A percentile compares a stretch with the other conserved stretches of the same genome.
Conservation (phyloP, 2,113 vertebrate genomes). For the Nycticorax nycticorax region DNA sequence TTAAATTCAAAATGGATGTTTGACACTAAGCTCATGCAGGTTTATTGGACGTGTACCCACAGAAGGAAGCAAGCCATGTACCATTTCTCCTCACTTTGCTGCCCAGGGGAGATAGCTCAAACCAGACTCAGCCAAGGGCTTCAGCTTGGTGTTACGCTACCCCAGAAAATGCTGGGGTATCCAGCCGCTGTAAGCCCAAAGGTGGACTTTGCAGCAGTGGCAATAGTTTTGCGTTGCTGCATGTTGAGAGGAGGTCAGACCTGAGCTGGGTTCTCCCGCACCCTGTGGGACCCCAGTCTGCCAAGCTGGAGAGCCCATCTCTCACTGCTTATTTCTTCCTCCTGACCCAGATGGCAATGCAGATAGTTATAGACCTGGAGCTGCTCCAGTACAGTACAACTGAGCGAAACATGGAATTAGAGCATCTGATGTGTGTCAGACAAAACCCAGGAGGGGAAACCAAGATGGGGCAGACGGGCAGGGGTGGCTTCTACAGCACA, state of each 20-base stretch:
- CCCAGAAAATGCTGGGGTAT: background rate
- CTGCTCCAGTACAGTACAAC: background rate
- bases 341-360: background rate
- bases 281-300: accelerated
- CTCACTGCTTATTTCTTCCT: background rate
- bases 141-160: background rate
- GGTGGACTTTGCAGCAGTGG: background rate
- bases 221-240: background rate
- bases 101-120: background rate
- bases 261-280: background rate
- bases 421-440: background rate
- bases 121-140: background rate
- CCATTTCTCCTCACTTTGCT: background rate
- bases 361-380: background rate
- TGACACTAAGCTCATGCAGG: background rate
- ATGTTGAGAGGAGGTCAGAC: background rate
- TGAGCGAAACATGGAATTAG: background rate
- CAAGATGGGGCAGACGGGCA: accelerated
- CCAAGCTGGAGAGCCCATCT: background rate
- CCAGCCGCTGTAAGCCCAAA: background rate
- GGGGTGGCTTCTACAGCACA: background rate
- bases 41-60: background rate
- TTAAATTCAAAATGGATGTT: background rate
- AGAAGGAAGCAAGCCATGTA: background rate
- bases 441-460: background rate